A percentile compares a stretch with the other conserved stretches of the same genome.
These are phyloP conservation scores for Achatina immaculata DNA, from an alignment of 1,140 invertebrate species.

Conservation along the genomic window DNA sequence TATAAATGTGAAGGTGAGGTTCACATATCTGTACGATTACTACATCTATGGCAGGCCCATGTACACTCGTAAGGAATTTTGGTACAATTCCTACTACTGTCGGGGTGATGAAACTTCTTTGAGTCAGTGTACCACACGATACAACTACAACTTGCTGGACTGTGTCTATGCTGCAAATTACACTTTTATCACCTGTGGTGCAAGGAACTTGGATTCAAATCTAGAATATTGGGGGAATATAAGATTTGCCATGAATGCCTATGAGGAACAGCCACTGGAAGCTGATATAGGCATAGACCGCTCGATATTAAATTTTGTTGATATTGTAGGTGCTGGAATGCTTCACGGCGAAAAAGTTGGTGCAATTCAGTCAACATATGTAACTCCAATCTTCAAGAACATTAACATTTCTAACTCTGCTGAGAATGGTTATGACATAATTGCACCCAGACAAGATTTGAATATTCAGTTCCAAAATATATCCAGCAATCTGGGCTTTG, in stretches of 20 bases:
- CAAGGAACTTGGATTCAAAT: conserved; percentile 78
- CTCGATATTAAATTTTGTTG: conserved; percentile 81
- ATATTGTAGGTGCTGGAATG: conserved; percentile 92
- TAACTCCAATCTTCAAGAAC: conserved; percentile 86
- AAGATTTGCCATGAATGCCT: conserved; percentile 88
- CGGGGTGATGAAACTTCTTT: conserved; percentile 85
- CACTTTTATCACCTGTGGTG: conserved; percentile 93
- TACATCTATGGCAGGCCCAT: conserved; percentile 69
- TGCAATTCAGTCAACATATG: conserved; percentile 86
- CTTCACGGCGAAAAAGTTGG: conserved; percentile 93
- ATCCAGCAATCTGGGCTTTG: conserved; percentile 87
- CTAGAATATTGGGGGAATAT: conserved; percentile 96
- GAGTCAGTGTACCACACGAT: conserved; percentile 87
- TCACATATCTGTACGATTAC: conserved; percentile 66
- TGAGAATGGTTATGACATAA: conserved; percentile 91
- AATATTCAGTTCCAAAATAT: conserved; percentile 75
- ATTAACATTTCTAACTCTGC: conserved; percentile 88
- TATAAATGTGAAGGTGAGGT: conserved; percentile 80
- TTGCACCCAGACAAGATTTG: conserved; percentile 81
- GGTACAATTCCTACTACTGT: conserved; percentile 91
- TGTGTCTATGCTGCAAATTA: conserved; percentile 81
- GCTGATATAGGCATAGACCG: conserved; percentile 60
- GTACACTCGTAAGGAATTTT: conserved; percentile 77
- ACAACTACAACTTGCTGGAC: conserved; percentile 66
- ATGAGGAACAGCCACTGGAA: conserved; percentile 78